Percentiles rank a stretch among this genome's conserved stretches.
phyloP scores from a whole-genome alignment of 2,797 vertebrate species.

The Atherinosoma microstoma region DNA sequence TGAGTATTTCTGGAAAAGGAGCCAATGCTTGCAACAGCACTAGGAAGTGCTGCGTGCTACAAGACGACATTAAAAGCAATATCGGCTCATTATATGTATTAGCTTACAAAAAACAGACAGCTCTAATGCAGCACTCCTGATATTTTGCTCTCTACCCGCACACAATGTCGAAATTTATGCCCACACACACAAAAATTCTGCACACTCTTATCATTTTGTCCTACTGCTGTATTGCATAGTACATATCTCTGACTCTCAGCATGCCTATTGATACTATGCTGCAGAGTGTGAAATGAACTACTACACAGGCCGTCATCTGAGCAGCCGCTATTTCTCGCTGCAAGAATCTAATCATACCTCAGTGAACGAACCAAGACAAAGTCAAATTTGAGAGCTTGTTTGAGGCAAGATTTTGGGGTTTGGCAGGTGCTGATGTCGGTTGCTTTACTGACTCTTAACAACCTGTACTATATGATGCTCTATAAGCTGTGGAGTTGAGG shows the following conservation, averaged over 20 bases:
- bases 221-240: slow-evolving; percentile 8
- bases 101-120: slow-evolving; percentile 44
- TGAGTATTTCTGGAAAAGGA: slow-evolving; percentile 41
- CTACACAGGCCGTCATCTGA: slow-evolving; percentile 45
- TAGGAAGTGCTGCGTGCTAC: slow-evolving; percentile 22
- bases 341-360: slow-evolving; percentile 29
- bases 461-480: slow-evolving; percentile 4
- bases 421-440: slow-evolving; percentile 3
- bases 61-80: slow-evolving; percentile 50
- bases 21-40: slow-evolving; percentile 38
- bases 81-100: slow-evolving; percentile 59
- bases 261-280: slow-evolving; percentile 38
- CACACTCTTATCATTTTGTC: slow-evolving; percentile 1
- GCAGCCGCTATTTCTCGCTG: slow-evolving; percentile 43
- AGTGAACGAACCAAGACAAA: not conserved
- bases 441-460: slow-evolving; percentile 8
- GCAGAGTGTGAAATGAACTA: slow-evolving; percentile 55
- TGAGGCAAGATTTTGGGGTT: slow-evolving; percentile 10
- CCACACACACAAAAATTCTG: slow-evolving; percentile 17
- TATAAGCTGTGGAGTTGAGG: slow-evolving; percentile 15
- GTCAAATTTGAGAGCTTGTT: not conserved
- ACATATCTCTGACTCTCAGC: slow-evolving; percentile 47
- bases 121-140: slow-evolving; percentile 33
- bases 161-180: slow-evolving; percentile 29
- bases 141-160: slow-evolving; percentile 22